These are phyloP conservation scores for Tetrao urogallus DNA, from an alignment of 2,113 vertebrate genomes.

Conservation along the genomic window DNA sequence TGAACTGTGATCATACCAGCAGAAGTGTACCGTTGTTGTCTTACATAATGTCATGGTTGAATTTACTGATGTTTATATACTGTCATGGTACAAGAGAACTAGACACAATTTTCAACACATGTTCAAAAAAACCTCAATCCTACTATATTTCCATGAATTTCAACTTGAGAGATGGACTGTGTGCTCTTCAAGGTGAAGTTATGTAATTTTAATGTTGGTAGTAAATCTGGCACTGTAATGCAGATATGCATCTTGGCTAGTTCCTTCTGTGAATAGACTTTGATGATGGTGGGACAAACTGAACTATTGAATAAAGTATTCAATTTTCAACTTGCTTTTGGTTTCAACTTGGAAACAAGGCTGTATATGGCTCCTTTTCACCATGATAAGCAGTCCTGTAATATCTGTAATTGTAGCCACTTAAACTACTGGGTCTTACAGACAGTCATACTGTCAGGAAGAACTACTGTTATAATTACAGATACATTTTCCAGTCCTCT, in stretches of 20 bases:
- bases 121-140: background rate
- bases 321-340: background rate
- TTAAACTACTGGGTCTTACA: background rate
- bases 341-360: background rate
- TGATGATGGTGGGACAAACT: background rate
- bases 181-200: background rate
- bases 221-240: background rate
- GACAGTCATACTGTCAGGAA: background rate
- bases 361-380: background rate
- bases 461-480: background rate
- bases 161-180: background rate
- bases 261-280: background rate
- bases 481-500: background rate
- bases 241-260: background rate
- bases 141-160: background rate
- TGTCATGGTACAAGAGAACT: background rate
- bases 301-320: background rate
- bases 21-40: background rate
- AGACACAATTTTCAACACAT: background rate
- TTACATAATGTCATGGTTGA: background rate
- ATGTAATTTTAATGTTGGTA: background rate
- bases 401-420: background rate
- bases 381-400: background rate
- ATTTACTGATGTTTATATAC: background rate
- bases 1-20: background rate